Conservation (phyloP, 1,140 invertebrate genomes). For the Eurytemora carolleeae region DNA sequence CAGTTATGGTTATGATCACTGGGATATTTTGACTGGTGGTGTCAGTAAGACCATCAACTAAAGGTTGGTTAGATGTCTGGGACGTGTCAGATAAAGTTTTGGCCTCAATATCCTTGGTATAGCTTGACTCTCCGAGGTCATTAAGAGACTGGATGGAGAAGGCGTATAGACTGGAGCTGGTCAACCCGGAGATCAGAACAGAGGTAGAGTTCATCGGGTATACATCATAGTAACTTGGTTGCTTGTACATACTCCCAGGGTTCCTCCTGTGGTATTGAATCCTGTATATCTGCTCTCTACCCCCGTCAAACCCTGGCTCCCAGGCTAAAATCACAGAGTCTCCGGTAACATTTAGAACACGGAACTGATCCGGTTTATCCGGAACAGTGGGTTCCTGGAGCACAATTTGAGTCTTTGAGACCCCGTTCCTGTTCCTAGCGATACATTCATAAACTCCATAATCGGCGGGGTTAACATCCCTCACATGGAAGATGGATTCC, state of each 20-base stretch:
- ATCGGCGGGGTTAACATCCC: neutral
- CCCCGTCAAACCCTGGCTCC: slow-evolving; percentile 85
- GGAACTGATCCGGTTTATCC: slow-evolving; percentile 25
- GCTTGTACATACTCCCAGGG: slow-evolving; percentile 29
- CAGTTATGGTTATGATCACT: neutral
- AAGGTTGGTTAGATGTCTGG: neutral
- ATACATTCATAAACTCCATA: slow-evolving; percentile 13
- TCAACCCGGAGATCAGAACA: slow-evolving; percentile 44
- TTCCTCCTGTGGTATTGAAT: slow-evolving; percentile 32
- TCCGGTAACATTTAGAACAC: slow-evolving; percentile 63
- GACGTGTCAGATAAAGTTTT: neutral
- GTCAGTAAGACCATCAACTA: neutral
- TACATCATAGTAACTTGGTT: slow-evolving; percentile 39
- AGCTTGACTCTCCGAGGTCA: slow-evolving; percentile 58
- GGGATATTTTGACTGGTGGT: neutral
- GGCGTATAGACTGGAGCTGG: slow-evolving; percentile 58
- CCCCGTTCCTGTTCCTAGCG: slow-evolving; percentile 1
- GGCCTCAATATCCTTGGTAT: slow-evolving; percentile 33
- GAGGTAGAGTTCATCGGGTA: slow-evolving; percentile 45
- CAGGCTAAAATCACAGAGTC: slow-evolving; percentile 64
- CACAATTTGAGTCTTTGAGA: neutral
- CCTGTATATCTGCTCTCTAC: slow-evolving; percentile 55
- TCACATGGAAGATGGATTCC: slow-evolving; percentile 9
- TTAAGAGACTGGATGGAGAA: slow-evolving; percentile 74
- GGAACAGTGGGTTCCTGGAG: neutral